Base-by-base conservation (phyloP, 2,797 vertebrate species). In the Chelon labrosus region DNA sequence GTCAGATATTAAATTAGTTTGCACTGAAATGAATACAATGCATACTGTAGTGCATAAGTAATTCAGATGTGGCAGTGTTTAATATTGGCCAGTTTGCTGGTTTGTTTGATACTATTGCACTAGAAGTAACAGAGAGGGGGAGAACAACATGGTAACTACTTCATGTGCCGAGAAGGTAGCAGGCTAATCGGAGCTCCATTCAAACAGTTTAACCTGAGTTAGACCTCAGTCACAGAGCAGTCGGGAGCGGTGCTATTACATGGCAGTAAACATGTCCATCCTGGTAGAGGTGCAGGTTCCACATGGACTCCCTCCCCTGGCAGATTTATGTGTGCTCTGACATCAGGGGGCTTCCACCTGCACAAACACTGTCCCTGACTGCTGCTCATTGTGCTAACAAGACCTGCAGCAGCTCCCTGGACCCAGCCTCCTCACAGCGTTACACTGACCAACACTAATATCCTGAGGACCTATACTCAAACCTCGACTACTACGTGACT, bases 271-370 rank as follows among this genome's bases (percentile, higher is more conserved):
- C 56, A 47, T 80, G 79, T 80, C 77, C 56, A 69, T 70, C 54
- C 58, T 47, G 10, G 62, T 65, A 55, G 55, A 75, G 73, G 76
- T 31, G 92, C 93, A 92, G 93, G 93, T 91, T 94, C 68, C 73
- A 89, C 85, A 91, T 90, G 92, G 92, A 90, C 90, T 92, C 86
- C 82, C 83, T 87, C 85, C 79, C 87, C 72, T 90, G 80, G 86
- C 93, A 96, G 95, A 97, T 96, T 96, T 96, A 97, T 94, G 94
- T 92, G 94, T 94, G 92, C 91, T 91, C 90, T 94, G 90, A 93
- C 93, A 94, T 92, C 90, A 92, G 91, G 94, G 92, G 87, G 14
- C 90, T 89, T 89, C 94, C 96, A 97, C 95, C 96, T 97, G 95
- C 94, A 94, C 95, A 97, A 97, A 97, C 94, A 97, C 92, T 93